These are phyloP conservation scores for Alaudala cheleensis DNA, from an alignment of 2,113 vertebrate genomes.

Conservation along the genomic window DNA sequence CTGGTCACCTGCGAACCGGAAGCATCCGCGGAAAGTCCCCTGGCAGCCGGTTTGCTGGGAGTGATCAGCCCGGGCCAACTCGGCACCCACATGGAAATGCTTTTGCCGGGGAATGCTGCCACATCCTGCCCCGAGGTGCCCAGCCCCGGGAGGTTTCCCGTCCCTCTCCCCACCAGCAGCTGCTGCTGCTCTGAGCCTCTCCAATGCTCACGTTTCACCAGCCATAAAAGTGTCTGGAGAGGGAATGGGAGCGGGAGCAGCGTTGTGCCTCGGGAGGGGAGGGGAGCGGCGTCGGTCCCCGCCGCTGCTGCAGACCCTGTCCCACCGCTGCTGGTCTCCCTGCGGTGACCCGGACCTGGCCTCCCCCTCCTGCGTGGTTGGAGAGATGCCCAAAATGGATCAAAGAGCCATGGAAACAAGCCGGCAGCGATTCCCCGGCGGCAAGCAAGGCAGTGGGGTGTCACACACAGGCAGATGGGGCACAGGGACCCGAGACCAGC, in stretches of 20 bases:
- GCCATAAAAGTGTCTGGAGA: conserved; percentile 17
- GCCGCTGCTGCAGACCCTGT: background rate
- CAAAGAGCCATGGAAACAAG: background rate
- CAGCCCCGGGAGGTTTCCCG: background rate
- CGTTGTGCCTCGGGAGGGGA: background rate
- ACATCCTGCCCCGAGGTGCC: background rate
- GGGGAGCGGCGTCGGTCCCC: background rate
- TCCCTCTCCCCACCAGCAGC: background rate
- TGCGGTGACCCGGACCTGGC: background rate
- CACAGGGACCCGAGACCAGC: rapidly evolving
- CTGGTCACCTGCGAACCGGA: background rate
- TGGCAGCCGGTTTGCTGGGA: background rate
- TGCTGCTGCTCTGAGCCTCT: background rate
- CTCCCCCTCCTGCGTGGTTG: background rate
- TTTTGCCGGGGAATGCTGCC: background rate
- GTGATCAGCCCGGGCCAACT: rapidly evolving
- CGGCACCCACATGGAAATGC: background rate
- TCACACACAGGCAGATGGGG: rapidly evolving
- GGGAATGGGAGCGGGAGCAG: background rate
- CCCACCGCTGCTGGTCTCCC: background rate
- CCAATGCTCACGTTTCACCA: background rate
- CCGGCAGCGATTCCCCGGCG: background rate
- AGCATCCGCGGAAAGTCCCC: rapidly evolving
- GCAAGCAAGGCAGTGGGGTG: background rate
- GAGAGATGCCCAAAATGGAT: background rate